Evolutionary conservation across 2,888 invertebrate species (phyloP).

Genomic region (Mimas tiliae): DNA sequence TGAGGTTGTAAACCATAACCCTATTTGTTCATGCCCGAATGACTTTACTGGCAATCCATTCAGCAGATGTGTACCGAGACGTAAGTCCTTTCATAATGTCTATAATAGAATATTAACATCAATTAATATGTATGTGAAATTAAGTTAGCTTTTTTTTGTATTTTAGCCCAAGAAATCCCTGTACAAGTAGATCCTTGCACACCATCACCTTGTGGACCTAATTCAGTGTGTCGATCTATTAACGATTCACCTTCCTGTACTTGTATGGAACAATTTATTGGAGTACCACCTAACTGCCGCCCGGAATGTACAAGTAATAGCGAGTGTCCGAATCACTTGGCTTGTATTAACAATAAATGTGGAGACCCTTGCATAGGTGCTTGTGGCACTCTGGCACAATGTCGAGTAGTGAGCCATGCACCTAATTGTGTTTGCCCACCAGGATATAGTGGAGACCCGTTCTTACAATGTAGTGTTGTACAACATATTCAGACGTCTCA

Average conservation of each 20-base stretch:
- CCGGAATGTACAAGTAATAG: constrained; percentile 90
- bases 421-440: constrained; percentile 88
- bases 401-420: constrained; percentile 89
- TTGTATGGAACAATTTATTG: constrained; percentile 88
- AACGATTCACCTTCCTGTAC: constrained; percentile 88
- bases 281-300: constrained; percentile 88
- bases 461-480: constrained; percentile 84
- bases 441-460: constrained; percentile 90
- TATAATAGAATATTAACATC: neutral
- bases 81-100: constrained; percentile 68
- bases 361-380: constrained; percentile 89
- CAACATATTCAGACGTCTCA: constrained; percentile 63
- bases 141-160: neutral
- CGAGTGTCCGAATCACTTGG: constrained; percentile 87
- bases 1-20: constrained; percentile 90
- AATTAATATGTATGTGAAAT: neutral
- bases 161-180: constrained; percentile 64
- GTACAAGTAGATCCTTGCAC: constrained; percentile 85
- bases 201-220: constrained; percentile 88
- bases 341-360: constrained; percentile 90
- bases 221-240: constrained; percentile 85
- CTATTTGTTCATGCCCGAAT: constrained; percentile 90
- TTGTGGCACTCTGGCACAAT: constrained; percentile 89
- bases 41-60: constrained; percentile 91
- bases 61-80: constrained; percentile 86